Evolutionary conservation across 2,888 invertebrate species (phyloP).

Genomic region (Actias luna): DNA sequence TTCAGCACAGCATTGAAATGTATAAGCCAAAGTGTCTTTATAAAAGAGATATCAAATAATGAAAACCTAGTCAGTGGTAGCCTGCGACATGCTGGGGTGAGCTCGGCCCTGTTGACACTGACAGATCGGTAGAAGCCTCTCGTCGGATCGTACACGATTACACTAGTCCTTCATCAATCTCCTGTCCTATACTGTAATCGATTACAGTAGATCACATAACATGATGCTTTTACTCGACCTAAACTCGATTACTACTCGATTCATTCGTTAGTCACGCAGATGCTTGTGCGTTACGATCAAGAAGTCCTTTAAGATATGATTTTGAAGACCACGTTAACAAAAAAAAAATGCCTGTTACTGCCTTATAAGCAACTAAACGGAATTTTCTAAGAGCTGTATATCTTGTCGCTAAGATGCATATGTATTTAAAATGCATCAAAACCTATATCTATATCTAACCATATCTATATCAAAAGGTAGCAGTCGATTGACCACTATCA

Average conservation of each 20-base stretch:
- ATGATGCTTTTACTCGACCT: not conserved
- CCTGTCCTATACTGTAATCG: conserved; percentile 34
- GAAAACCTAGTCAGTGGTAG: not conserved
- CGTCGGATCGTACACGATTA: conserved; percentile 30
- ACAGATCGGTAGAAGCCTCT: conserved; percentile 34
- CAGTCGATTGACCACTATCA: no score
- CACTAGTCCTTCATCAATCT: conserved; percentile 42
- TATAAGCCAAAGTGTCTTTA: not conserved
- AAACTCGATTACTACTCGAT: not conserved
- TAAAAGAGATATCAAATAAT: not conserved
- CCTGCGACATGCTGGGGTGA: not conserved
- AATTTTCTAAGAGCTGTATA: no score
- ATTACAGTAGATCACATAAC: conserved; percentile 24
- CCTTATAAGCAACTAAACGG: no score
- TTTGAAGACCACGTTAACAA: no score
- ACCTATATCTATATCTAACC: no score
- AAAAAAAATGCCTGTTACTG: no score
- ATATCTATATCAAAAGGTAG: no score
- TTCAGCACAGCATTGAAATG: not conserved
- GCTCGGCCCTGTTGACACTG: conserved; percentile 31
- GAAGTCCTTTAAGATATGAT: no score
- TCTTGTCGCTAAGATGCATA: no score
- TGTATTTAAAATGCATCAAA: no score
- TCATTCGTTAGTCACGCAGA: no score
- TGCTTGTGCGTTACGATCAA: no score